These are phyloP conservation scores for Glyphotaelius pellucidus DNA, from an alignment of 2,888 invertebrate species.

Conservation along the genomic window DNA sequence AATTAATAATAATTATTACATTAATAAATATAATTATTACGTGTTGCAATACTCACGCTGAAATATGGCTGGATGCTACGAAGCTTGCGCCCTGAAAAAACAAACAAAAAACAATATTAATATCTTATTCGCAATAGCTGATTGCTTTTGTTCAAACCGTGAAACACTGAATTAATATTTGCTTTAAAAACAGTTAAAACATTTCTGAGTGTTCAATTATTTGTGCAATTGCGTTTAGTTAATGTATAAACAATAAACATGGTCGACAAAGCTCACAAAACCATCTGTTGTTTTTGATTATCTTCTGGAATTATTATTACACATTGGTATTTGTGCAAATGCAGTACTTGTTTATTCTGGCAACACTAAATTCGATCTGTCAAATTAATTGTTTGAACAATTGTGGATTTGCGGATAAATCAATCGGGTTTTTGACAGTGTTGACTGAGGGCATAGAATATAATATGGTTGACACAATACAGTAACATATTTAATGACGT, in stretches of 20 bases:
- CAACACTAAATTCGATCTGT: background rate
- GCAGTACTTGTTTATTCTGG: background rate
- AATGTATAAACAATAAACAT: background rate
- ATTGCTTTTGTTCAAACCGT: background rate
- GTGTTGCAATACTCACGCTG: background rate
- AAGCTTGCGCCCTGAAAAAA: conserved; percentile 43
- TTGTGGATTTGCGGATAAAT: conserved; percentile 6
- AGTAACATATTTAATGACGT: background rate
- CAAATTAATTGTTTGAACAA: conserved; percentile 11
- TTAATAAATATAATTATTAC: background rate
- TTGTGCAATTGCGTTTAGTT: conserved; percentile 6
- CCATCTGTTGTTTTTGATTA: background rate
- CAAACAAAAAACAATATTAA: conserved; percentile 5
- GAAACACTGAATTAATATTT: background rate
- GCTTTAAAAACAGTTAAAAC: background rate
- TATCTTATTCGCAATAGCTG: background rate
- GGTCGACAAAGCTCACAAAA: background rate
- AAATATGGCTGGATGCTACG: conserved; percentile 16
- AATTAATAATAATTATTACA: background rate
- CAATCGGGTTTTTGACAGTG: conserved; percentile 22
- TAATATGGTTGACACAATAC: background rate
- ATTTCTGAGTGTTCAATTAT: background rate
- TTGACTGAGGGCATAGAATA: background rate
- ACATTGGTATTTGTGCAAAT: background rate
- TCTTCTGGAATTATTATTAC: background rate